phyloP scores from a whole-genome alignment of 1,140 invertebrate species.

The Papilio glaucus region DNA sequence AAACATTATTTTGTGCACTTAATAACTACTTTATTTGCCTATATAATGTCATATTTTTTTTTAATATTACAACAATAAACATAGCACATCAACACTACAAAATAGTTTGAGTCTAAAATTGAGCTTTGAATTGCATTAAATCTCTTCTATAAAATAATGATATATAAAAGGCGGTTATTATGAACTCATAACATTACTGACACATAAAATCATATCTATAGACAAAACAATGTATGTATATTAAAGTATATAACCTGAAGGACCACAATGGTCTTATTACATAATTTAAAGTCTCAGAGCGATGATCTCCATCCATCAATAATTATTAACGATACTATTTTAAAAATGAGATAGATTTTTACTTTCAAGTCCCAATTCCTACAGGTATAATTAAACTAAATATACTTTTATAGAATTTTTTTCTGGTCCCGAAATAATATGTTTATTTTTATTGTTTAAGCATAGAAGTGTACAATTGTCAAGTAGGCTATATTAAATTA shows the following conservation, averaged over 20 bases:
- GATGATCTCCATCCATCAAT: too few species aligned
- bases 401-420: conserved; percentile 5
- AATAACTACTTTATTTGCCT: not conserved
- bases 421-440: conserved; percentile 36
- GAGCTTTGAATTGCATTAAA: not conserved
- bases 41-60: too few species aligned
- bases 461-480: not conserved
- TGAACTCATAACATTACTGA: not conserved
- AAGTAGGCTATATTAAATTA: not conserved
- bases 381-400: not conserved
- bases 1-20: not conserved
- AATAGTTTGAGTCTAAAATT: conserved; percentile 13
- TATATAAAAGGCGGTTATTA: not conserved
- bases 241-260: not conserved
- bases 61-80: not conserved
- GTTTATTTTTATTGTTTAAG: not conserved
- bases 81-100: conserved; percentile 1
- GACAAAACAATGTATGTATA: not conserved
- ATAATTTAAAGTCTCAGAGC: not conserved
- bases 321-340: too few species aligned
- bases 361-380: conserved; percentile 21
- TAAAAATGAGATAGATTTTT: not conserved
- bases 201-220: not conserved
- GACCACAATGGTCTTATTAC: not conserved
- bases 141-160: not conserved